A percentile compares a stretch with the other conserved stretches of the same genome.
Conservation (phyloP, 2,888 invertebrate genomes). For the Meiosimyza decipiens region DNA sequence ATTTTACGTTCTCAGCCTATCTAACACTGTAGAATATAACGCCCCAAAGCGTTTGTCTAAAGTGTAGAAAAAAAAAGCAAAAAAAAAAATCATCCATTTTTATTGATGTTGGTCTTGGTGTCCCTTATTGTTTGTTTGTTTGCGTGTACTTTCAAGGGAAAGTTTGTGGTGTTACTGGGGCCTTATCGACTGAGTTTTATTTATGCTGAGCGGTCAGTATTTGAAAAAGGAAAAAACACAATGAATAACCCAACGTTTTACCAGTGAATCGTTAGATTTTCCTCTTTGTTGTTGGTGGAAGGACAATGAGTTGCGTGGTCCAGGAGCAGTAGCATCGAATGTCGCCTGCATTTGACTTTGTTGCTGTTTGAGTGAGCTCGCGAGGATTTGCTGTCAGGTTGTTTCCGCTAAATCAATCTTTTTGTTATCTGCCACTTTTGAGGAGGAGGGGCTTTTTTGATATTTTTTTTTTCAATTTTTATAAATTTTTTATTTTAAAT, state of each 20-base stretch:
- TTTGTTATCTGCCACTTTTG: slow-evolving; percentile 42
- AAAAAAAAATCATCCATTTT: no score
- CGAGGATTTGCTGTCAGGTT: slow-evolving; percentile 27
- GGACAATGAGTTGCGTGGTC: slow-evolving; percentile 7
- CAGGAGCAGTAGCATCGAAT: neutral
- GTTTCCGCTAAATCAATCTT: slow-evolving; percentile 61
- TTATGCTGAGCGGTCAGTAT: slow-evolving; percentile 19
- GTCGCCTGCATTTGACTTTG: slow-evolving; percentile 17
- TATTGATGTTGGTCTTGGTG: no score
- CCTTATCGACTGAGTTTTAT: slow-evolving; percentile 6
- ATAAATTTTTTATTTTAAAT: no score
- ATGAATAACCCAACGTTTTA: slow-evolving; percentile 37
- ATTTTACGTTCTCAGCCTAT: no score
- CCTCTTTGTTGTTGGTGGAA: no score
- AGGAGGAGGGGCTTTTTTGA: no score
- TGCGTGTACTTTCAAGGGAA: no score
- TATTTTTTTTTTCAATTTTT: neutral
- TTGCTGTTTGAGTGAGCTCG: slow-evolving; percentile 23
- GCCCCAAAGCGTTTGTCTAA: no score
- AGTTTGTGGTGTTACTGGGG: slow-evolving; percentile 11
- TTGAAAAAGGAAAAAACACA: slow-evolving; percentile 28
- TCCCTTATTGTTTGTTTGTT: no score
- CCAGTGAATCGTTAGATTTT: slow-evolving; percentile 6
- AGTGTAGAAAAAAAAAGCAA: no score
- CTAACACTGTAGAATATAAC: no score